Evolutionary conservation across 2,888 invertebrate genomes (phyloP), one percentile per base, ranked within the genome.

Genomic region (Lysandra bellargus): DNA sequence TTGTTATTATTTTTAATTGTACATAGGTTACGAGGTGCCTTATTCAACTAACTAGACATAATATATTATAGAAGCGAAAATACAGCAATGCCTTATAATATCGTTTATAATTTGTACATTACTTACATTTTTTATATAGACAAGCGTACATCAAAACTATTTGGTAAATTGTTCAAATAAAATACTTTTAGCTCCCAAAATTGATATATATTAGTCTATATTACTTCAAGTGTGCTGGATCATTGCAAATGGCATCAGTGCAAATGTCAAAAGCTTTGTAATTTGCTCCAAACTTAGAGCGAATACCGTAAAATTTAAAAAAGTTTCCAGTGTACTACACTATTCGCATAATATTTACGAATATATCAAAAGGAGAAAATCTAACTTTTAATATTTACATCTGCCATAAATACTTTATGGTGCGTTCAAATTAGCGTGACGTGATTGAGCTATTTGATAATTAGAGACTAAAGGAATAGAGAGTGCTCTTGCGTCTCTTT

Each of bases 51-150:
- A 61, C 23, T 61, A 61, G 61, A 61, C 61, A 23, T 7, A 40
- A 6, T 40, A 37, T 37, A 37, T 4, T 37, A 44, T 44, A 17
- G 12, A 61, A 61, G 61, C 61, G 61, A 23, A 61, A 61, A 61
- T 61, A 61, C 69, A 69, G 69, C 69, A 69, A 69, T 69, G 12
- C 17, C 69, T 69, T 33, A 5, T 14, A 69, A 14, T 5, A 33
- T 69, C 2, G 64, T 33, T 64, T 30, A 30, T 23, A 23, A 12
- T 64, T 69, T 69, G 69, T 69, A 69, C 69, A 69, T 33, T 69
- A 69, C 69, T 69, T 69, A 69, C 69, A 69, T 69, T 14, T 12
- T 69, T 69, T 33, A 33, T 69, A 33, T 69, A 33, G 33, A 69
- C 69, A 69, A 69, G 69, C 17, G 12, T 69, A 30, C 23, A 23